Evolutionary conservation across 1,140 invertebrate species (phyloP).

Genomic region (Contarinia nasturtii): DNA sequence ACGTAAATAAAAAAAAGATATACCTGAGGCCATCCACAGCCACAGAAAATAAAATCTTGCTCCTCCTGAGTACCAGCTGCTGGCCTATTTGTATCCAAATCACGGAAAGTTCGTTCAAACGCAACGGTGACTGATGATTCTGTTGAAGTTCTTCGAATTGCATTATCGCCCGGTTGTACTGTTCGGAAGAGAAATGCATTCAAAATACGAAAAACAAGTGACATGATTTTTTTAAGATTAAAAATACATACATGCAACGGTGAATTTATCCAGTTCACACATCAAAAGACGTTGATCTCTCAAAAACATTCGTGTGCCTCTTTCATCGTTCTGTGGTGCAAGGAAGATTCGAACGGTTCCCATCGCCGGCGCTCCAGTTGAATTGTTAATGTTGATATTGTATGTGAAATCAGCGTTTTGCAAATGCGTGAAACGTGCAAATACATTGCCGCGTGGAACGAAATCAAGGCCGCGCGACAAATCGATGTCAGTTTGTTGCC

Average conservation of each 20-base stretch:
- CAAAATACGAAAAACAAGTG: constrained; percentile 8
- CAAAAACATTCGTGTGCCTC: constrained; percentile 37
- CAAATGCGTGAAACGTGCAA: constrained; percentile 46
- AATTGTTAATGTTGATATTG: constrained; percentile 43
- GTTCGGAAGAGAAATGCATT: constrained; percentile 18
- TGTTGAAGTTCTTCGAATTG: constrained; percentile 33
- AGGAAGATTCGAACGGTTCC: constrained; percentile 63
- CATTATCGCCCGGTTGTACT: constrained; percentile 44
- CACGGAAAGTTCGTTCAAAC: constrained; percentile 47
- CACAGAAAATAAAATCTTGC: constrained; percentile 55
- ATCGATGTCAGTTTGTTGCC: constrained; percentile 49
- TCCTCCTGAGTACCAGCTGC: constrained; percentile 26
- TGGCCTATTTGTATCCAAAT: constrained; percentile 33
- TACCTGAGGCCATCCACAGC: constrained; percentile 75
- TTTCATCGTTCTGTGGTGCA: constrained; percentile 47
- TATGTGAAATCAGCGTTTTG: constrained; percentile 50
- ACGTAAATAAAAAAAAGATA: no score
- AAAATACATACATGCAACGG: constrained; percentile 30
- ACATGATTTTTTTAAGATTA: background rate
- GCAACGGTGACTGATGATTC: constrained; percentile 55
- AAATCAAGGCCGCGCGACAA: constrained; percentile 38
- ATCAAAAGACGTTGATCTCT: constrained; percentile 46
- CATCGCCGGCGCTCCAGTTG: constrained; percentile 25
- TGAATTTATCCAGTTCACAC: constrained; percentile 62
- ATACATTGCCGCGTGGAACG: constrained; percentile 28